Base-by-base conservation (phyloP, 2,797 vertebrate species). In the Remorina albescens region DNA sequence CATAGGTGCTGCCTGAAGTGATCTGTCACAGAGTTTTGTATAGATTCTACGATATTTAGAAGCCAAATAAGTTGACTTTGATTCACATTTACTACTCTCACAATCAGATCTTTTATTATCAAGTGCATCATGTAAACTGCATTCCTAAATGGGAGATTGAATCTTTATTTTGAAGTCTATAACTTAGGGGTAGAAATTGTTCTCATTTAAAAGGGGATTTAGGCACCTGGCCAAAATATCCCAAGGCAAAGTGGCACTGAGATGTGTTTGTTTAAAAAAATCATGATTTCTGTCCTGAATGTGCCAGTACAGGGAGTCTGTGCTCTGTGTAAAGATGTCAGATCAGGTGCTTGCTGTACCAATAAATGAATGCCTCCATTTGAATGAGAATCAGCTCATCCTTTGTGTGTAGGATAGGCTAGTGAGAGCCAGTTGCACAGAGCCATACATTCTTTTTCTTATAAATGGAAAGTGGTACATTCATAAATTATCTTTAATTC, bases 41-140 rank as follows among this genome's bases (percentile, higher is more conserved):
- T 10, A 26, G 15, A 34, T 56, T 54, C 46, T 36, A 63, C 50
- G 55, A 25, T 50, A 70, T 53, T 60, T 44, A 53, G 32, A 50
- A 71, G 50, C 49, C 49, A n/a, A 9, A 37, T 41, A 2, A 53
- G 16, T 30, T 32, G 41, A 44, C 5, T 1, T 16, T 36, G 13
- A 70, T 57, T 21, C 19, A 32, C 56, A 37, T 34, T 49, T 15
- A 50, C 2, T 26, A 2, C 21, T 37, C 39, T 37, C n/a, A 55
- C 30, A 56, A n/a, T 36, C 16, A n/a, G 23, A n/a, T 2, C 16
- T 25, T 60, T 60, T 4, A 12, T 67, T 30, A 50, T 61, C 34
- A 23, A 36, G 41, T n/a, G 30, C 41, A 47, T 21, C 30, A 6
- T 15, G 10, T 32, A 16, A 26, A 28, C 19, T 32, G 15, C 23